Base-by-base conservation (phyloP, 2,797 vertebrate species). In the Cuculus canorus region DNA sequence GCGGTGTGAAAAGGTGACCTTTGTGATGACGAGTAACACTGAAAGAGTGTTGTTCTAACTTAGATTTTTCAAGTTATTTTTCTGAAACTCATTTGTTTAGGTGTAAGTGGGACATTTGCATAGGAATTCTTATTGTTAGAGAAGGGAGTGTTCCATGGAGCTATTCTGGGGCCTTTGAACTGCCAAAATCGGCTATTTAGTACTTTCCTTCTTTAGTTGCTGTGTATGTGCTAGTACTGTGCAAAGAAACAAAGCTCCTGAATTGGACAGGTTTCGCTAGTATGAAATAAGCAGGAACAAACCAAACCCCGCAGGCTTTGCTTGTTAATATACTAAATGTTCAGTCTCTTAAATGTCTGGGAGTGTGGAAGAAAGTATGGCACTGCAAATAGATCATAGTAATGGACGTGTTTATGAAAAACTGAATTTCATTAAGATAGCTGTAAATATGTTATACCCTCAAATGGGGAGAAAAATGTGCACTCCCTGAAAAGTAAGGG, bases 291-390 rank as follows among this genome's bases (percentile, higher is more conserved):
- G 2, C 2, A 64, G 61, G 35, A 75, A 53, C 66, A 75, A 7
- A 2, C 1, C 22, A 10, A 61, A 53, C 9, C 7, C 5, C 12
- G 65, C 0, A 0, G 14, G 22, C 14, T 30, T 45, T 3, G 5
- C 32, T 76, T 33, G 19, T 68, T 57, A 61, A 17, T 66, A 30
- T 43, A 33, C 64, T 33, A 82, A 81, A 28, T 71, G 2, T 8
- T 54, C 13, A 45, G 12, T 78, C 53, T 78, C 32, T 59, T 57
- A 10, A 53, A 30, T 37, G 79, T 8, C 53, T 41, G 8, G 22
- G 32, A 71, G 41, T 13, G 13, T 41, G 50, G 33, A 84, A 86
- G 61, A 9, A 4, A 27, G 5, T 50, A 3, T 43, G 8, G 24
- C 21, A 25, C 39, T 61, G 13, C 70, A 84, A 61, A 68, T 11